These are phyloP conservation scores for Pseudopipra pipra DNA, from an alignment of 2,113 vertebrate species.

Conservation along the genomic window DNA sequence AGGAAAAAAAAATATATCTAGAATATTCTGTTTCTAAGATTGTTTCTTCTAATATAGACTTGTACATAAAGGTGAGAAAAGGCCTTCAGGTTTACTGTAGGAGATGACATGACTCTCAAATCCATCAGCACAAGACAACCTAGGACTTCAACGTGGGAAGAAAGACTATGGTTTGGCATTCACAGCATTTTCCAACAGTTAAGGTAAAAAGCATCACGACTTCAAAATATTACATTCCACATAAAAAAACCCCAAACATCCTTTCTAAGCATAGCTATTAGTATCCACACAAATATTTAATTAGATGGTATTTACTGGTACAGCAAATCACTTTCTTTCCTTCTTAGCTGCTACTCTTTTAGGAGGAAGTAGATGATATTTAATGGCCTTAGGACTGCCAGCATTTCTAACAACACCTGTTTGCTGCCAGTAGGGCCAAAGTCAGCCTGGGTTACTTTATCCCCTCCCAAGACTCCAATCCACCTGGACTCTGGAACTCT, in stretches of 20 bases:
- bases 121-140: background rate
- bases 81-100: background rate
- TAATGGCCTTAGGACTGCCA: background rate
- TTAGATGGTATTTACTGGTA: background rate
- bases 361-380: background rate
- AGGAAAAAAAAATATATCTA: background rate
- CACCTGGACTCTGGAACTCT: accelerated
- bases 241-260: background rate
- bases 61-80: background rate
- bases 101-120: background rate
- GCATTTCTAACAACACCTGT: background rate
- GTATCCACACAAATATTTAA: background rate
- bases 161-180: background rate
- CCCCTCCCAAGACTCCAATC: background rate
- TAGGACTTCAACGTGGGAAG: background rate
- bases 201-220: background rate
- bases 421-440: background rate
- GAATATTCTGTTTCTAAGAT: background rate
- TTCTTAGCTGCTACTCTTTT: background rate
- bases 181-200: background rate
- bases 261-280: background rate
- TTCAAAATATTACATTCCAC: background rate
- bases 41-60: background rate
- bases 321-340: background rate
- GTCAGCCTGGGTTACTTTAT: background rate